A percentile compares a stretch with the other conserved stretches of the same genome.
Evolutionary conservation across 2,113 vertebrate genomes (phyloP).

Genomic region (Coptodon rendalli): DNA sequence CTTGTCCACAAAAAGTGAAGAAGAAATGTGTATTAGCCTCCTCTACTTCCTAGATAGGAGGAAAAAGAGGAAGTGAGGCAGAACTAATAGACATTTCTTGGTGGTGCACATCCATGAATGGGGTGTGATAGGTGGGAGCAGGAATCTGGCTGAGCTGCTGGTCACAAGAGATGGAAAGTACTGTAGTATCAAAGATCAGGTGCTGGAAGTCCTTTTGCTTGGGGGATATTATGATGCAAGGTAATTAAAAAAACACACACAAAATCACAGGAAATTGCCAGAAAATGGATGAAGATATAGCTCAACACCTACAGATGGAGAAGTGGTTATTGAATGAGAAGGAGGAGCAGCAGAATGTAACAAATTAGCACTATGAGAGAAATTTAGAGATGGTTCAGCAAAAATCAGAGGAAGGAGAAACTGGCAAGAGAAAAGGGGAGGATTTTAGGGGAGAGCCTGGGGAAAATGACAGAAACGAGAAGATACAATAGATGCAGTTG

Average conservation of each 20-base stretch:
- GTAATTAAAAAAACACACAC: background rate
- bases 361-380: constrained; percentile 15
- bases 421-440: background rate
- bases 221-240: constrained; percentile 29
- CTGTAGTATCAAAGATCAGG: constrained; percentile 23
- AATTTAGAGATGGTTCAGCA: constrained; percentile 1
- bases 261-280: constrained; percentile 32
- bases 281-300: constrained; percentile 28
- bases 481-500: constrained; percentile 6
- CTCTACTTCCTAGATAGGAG: constrained; percentile 49
- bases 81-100: constrained; percentile 43
- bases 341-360: constrained; percentile 3
- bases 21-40: constrained; percentile 25
- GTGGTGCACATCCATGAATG: constrained; percentile 36
- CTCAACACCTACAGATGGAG: background rate
- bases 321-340: background rate
- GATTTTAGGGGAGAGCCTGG: background rate
- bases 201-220: constrained; percentile 37
- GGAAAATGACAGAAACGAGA: constrained; percentile 9
- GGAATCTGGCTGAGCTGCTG: constrained; percentile 29
- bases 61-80: constrained; percentile 25
- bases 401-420: constrained; percentile 1
- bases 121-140: background rate
- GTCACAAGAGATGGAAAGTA: constrained; percentile 32
- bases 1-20: background rate